Conservation (phyloP, 2,113 vertebrate genomes). For the Sardina pilchardus region DNA sequence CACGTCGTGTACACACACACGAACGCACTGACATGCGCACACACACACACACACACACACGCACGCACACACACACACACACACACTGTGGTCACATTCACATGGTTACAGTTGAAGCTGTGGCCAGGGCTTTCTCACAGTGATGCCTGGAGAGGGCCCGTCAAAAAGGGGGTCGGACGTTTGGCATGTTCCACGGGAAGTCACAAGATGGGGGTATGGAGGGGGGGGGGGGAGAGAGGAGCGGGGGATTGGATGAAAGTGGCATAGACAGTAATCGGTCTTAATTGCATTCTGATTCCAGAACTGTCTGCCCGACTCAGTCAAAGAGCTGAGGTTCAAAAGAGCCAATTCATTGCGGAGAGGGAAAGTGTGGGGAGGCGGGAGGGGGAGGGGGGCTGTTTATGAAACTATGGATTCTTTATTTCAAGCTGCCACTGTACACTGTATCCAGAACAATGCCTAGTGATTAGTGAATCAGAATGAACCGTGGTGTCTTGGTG, state of each 20-base stretch:
- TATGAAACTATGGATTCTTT: neutral
- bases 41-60: neutral
- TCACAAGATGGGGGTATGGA: conserved; percentile 22
- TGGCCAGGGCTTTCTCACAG: conserved; percentile 39
- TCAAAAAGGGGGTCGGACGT: conserved; percentile 15
- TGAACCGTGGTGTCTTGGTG: neutral
- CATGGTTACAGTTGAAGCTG: conserved; percentile 15
- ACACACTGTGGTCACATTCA: conserved; percentile 11
- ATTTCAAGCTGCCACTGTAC: neutral
- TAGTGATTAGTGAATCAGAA: neutral
- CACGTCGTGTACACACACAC: neutral
- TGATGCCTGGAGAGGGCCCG: neutral
- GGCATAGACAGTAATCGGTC: conserved; percentile 19
- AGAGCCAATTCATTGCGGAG: neutral
- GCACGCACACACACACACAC: neutral
- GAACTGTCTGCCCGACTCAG: conserved; percentile 13
- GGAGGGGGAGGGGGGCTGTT: neutral
- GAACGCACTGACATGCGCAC: neutral
- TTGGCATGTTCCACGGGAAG: conserved; percentile 24
- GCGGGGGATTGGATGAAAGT: neutral
- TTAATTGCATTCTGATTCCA: conserved; percentile 29
- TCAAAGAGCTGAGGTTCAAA: conserved; percentile 7
- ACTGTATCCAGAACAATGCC: neutral
- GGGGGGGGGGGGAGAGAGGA: neutral
- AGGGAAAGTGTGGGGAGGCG: neutral